These are phyloP conservation scores for Thaleichthys pacificus DNA, from an alignment of 2,797 vertebrate species.

Conservation along the genomic window DNA sequence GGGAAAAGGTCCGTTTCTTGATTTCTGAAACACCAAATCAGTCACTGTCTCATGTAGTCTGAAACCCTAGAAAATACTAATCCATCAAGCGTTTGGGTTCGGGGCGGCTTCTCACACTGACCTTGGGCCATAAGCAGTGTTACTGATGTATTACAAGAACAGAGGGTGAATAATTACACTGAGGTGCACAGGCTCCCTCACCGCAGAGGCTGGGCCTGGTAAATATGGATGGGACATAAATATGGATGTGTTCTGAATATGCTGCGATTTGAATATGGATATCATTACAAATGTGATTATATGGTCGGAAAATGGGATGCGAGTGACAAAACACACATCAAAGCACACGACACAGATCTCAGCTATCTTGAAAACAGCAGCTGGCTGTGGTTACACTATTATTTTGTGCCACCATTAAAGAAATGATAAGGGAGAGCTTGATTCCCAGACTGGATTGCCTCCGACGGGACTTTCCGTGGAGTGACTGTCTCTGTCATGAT, in stretches of 20 bases:
- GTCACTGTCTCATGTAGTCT: constrained; percentile 62
- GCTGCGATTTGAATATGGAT: constrained; percentile 29
- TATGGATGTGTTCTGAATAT: constrained; percentile 24
- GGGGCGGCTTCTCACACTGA: constrained; percentile 39
- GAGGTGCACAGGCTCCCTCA: constrained; percentile 32
- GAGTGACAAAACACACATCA: background rate
- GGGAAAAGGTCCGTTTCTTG: constrained; percentile 46
- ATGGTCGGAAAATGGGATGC: constrained; percentile 10
- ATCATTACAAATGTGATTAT: constrained; percentile 28
- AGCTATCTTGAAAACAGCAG: too few relatives aligned
- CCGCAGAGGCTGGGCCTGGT: background rate
- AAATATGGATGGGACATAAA: constrained; percentile 22
- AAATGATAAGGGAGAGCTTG: too few relatives aligned
- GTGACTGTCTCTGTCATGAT: too few relatives aligned
- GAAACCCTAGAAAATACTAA: constrained; percentile 57
- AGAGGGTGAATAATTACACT: constrained; percentile 60
- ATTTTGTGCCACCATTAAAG: too few relatives aligned
- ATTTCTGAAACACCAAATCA: constrained; percentile 50
- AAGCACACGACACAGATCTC: background rate
- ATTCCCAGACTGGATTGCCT: too few relatives aligned
- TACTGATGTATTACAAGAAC: constrained; percentile 61
- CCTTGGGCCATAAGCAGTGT: constrained; percentile 68
- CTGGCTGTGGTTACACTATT: too few relatives aligned
- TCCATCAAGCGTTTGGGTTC: constrained; percentile 57
- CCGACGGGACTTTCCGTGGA: too few relatives aligned